phyloP scores from a whole-genome alignment of 2,113 vertebrate genomes.

The Alethe castanea region DNA sequence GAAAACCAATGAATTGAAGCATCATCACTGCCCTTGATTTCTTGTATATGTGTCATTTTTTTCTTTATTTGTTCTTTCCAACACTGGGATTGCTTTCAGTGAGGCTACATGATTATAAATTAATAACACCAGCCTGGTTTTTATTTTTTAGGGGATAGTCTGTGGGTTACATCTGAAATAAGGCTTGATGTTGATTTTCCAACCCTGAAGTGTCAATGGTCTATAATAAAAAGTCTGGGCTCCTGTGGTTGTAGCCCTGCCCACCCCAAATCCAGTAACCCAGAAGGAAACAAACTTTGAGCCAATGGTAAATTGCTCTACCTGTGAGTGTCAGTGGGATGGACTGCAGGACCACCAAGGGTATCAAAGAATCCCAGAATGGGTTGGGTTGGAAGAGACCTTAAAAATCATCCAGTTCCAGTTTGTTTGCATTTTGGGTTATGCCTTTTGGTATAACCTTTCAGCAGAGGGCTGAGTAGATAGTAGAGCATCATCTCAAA shows the following conservation, averaged over 20 bases:
- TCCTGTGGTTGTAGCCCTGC: not conserved
- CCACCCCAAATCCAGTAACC: not conserved
- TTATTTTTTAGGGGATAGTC: not conserved
- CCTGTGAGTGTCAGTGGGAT: accelerated
- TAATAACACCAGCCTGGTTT: not conserved
- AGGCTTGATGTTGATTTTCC: not conserved
- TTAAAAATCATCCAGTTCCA: not conserved
- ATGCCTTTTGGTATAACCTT: not conserved
- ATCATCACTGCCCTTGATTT: not conserved
- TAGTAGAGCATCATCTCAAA: not conserved
- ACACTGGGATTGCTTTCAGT: not conserved
- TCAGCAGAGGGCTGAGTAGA: not conserved
- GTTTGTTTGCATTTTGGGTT: not conserved
- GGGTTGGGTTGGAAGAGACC: not conserved
- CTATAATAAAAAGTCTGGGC: accelerated
- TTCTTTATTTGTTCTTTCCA: not conserved
- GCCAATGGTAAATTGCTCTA: not conserved
- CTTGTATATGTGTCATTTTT: not conserved
- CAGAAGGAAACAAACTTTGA: not conserved
- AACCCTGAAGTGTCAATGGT: no score
- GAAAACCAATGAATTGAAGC: not conserved
- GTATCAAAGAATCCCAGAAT: no score
- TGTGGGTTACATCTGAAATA: not conserved
- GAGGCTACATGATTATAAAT: not conserved
- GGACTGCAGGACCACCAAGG: accelerated